A percentile compares a stretch with the other conserved stretches of the same genome.
These are phyloP conservation scores for Bungarus multicinctus DNA, from an alignment of 2,113 vertebrate species.

Conservation along the genomic window DNA sequence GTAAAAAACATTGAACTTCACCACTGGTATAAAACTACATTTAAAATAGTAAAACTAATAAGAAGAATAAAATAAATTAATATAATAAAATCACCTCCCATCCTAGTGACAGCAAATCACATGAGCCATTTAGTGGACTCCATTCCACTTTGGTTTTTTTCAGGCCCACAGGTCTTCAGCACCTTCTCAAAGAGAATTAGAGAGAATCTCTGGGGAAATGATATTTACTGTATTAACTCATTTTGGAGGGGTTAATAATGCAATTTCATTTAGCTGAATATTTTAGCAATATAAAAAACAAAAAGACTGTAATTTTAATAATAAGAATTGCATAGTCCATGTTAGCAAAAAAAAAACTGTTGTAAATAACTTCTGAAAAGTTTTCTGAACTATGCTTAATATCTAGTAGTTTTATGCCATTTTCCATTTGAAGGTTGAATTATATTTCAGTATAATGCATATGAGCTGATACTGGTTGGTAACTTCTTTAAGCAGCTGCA, in stretches of 20 bases:
- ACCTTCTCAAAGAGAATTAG: too few species aligned
- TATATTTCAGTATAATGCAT: background rate
- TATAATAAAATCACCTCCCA: too few species aligned
- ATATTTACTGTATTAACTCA: background rate
- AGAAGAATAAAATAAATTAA: too few species aligned
- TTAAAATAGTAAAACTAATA: too few species aligned
- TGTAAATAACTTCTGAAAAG: background rate
- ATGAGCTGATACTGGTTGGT: background rate
- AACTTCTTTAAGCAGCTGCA: background rate
- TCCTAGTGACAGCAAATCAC: too few species aligned
- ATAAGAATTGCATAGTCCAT: background rate
- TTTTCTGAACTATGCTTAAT: background rate
- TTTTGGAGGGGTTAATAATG: background rate
- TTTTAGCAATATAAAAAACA: background rate
- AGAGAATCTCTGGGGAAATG: too few species aligned
- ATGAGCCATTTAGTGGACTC: too few species aligned
- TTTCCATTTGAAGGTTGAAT: background rate
- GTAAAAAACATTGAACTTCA: too few species aligned
- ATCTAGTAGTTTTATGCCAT: background rate
- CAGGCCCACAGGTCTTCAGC: too few species aligned
- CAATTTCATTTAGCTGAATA: background rate
- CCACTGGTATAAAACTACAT: too few species aligned
- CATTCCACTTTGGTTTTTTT: too few species aligned
- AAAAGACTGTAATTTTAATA: background rate
- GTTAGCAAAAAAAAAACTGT: background rate